Conservation (phyloP, 2,888 invertebrate species). For the Baronia brevicornis region DNA sequence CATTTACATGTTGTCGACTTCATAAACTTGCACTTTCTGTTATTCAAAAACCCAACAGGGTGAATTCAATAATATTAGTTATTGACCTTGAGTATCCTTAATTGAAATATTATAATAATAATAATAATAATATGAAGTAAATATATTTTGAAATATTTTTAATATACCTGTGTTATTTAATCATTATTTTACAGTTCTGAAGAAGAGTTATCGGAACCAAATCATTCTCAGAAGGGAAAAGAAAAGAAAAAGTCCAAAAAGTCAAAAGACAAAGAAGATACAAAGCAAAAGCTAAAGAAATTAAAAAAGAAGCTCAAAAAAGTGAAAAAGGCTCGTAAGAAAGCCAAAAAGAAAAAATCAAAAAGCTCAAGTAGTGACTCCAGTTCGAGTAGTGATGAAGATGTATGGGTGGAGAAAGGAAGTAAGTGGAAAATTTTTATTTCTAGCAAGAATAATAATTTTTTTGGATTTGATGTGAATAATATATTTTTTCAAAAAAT, state of each 20-base stretch:
- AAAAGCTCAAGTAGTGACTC: slow-evolving; percentile 54
- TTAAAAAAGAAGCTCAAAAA: slow-evolving; percentile 70
- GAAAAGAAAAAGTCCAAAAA: slow-evolving; percentile 64
- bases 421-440: slow-evolving; percentile 34
- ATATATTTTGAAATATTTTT: too few species aligned
- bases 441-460: neutral
- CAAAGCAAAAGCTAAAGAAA: slow-evolving; percentile 75
- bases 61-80: too few species aligned
- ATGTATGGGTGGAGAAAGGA: slow-evolving; percentile 82
- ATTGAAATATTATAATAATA: too few species aligned
- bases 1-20: too few species aligned
- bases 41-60: too few species aligned
- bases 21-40: too few species aligned
- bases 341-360: slow-evolving; percentile 63
- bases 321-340: slow-evolving; percentile 70
- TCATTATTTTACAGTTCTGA: slow-evolving; percentile 46
- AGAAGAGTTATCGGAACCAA: slow-evolving; percentile 55
- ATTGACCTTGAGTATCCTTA: too few species aligned
- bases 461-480: neutral
- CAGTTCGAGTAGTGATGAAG: slow-evolving; percentile 57
- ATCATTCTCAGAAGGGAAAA: slow-evolving; percentile 46
- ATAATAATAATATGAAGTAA: too few species aligned
- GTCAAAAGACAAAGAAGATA: slow-evolving; percentile 58
- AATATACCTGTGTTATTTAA: neutral
- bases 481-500: too few species aligned